Base-by-base conservation (phyloP, 2,888 invertebrate species). In the Diarsia mendica region DNA sequence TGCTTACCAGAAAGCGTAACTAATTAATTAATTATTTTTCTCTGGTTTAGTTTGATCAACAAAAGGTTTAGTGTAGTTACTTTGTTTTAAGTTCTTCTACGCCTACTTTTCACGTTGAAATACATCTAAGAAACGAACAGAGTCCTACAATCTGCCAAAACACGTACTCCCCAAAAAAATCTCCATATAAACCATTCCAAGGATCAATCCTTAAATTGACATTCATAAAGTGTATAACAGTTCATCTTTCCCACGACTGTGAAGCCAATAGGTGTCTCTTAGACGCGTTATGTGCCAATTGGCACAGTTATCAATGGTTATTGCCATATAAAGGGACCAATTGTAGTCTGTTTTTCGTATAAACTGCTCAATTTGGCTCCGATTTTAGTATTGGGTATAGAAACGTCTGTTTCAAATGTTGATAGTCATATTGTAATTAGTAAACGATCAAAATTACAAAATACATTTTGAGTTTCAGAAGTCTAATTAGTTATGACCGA, bases 281-380 rank as follows among this genome's bases (percentile, higher is more conserved):
- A 86, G 80, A 80, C 79, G 74, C 72, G 80, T 86, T 82, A 87
- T 87, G 78, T 86, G 85, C 88, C 87, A 89, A 87, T 84, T 82
- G 89, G 86, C 84, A 87, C 76, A 84, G 85, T 86, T 87, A 86
- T 87, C 87, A 85, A 80, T 84, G 82, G 85, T 89, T 87, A 90
- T 90, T 87, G 90, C 84, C 86, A 85, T 83, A 89, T 88, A 89
- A 89, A 89, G 75, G 84, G 83, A 79, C 79, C 84, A 77, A 90
- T 90, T 85, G 87, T 77, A 80, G 80, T 82, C 82, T 80, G 85
- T 87, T 88, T 89, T 88, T 85, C 83, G 75, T 77, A 82, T 88
- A 85, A 90, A 87, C 87, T 85, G 81, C 82, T 80, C 86, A 86
- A 90, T 90, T 90, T 88, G 87, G 86, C 88, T 87, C 65, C 85